These are phyloP conservation scores for Netta rufina DNA, from an alignment of 2,797 vertebrate genomes.

Conservation along the genomic window DNA sequence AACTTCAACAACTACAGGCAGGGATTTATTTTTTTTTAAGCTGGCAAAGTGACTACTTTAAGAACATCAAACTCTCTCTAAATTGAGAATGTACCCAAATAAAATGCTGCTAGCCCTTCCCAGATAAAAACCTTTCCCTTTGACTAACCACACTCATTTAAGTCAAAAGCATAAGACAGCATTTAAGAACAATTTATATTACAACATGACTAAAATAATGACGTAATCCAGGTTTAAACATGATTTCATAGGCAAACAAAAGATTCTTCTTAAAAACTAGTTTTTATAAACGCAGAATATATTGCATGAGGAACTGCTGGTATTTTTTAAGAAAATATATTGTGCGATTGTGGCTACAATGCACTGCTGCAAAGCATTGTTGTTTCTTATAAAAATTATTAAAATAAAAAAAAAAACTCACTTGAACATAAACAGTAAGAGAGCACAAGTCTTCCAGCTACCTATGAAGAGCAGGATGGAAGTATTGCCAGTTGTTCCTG, in stretches of 20 bases:
- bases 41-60: slow-evolving; percentile 78
- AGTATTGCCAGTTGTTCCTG: slow-evolving; percentile 73
- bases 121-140: slow-evolving; percentile 75
- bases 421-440: slow-evolving; percentile 73
- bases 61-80: slow-evolving; percentile 76
- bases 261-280: slow-evolving; percentile 89
- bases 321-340: slow-evolving; percentile 99
- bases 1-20: slow-evolving; percentile 82
- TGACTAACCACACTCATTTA: slow-evolving; percentile 76
- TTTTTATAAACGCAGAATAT: slow-evolving; percentile 94
- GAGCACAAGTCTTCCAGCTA: slow-evolving; percentile 72
- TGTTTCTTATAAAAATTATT: slow-evolving; percentile 75
- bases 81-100: slow-evolving; percentile 78
- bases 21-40: slow-evolving; percentile 68
- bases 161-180: slow-evolving; percentile 76
- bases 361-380: slow-evolving; percentile 90
- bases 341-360: slow-evolving; percentile 98
- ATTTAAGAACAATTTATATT: slow-evolving; percentile 76
- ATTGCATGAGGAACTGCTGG: slow-evolving; percentile 95
- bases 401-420: slow-evolving; percentile 61
- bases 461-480: slow-evolving; percentile 71
- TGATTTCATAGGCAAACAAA: slow-evolving; percentile 84
- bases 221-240: slow-evolving; percentile 80
- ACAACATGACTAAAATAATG: slow-evolving; percentile 77
- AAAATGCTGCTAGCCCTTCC: slow-evolving; percentile 79